These are phyloP conservation scores for Muscicapa adusta DNA, from an alignment of 2,113 vertebrate species.

Conservation along the genomic window DNA sequence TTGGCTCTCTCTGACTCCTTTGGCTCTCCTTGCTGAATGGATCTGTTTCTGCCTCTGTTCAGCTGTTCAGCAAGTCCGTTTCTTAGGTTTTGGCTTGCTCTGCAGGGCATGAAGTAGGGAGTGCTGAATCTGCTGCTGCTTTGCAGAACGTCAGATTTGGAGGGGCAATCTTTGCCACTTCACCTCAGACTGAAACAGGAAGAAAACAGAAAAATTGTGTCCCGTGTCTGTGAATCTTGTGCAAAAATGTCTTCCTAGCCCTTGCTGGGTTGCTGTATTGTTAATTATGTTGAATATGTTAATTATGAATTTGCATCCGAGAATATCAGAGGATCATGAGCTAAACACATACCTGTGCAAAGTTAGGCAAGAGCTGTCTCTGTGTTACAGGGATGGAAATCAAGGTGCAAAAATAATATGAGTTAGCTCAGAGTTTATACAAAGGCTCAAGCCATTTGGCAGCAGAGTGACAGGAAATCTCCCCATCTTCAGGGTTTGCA, in stretches of 20 bases:
- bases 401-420: not conserved
- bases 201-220: not conserved
- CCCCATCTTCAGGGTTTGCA: not conserved
- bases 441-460: not conserved
- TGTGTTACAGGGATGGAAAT: not conserved
- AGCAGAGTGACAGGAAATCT: not conserved
- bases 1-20: not conserved
- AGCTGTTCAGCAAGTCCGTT: not conserved
- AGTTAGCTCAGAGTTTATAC: not conserved
- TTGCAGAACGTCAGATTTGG: not conserved
- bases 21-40: not conserved
- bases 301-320: not conserved
- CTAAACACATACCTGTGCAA: not conserved
- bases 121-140: not conserved
- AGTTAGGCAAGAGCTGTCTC: not conserved
- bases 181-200: not conserved
- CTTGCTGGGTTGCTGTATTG: not conserved
- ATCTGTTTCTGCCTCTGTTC: not conserved
- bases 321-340: not conserved
- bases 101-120: not conserved
- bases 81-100: not conserved
- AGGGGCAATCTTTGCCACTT: not conserved
- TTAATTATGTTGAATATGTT: not conserved
- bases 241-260: not conserved
- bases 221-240: not conserved